Percentiles rank a stretch among this genome's conserved stretches.
These are phyloP conservation scores for Heptranchias perlo DNA, from an alignment of 2,113 vertebrate genomes.

Conservation along the genomic window DNA sequence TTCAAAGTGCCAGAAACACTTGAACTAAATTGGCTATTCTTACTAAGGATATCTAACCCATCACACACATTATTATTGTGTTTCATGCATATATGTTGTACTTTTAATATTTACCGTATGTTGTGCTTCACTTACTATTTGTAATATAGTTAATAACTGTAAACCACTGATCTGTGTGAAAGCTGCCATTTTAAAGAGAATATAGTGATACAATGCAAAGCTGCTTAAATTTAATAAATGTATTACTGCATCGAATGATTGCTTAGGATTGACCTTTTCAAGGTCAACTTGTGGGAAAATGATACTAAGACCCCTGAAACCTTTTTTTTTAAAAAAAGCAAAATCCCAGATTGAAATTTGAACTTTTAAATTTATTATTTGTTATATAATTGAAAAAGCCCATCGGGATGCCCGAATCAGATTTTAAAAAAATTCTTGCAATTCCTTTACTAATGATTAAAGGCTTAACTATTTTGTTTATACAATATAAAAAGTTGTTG, in stretches of 20 bases:
- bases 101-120: background rate
- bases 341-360: background rate
- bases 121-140: background rate
- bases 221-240: background rate
- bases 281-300: background rate
- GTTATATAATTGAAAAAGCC: background rate
- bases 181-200: background rate
- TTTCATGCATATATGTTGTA: background rate
- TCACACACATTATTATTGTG: background rate
- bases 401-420: too few relatives aligned
- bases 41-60: background rate
- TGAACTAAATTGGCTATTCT: background rate
- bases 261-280: background rate
- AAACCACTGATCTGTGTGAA: background rate
- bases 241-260: background rate
- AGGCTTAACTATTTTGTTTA: background rate
- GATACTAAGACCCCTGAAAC: background rate
- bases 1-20: background rate
- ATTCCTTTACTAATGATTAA: background rate
- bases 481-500: background rate
- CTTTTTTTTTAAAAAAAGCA: background rate
- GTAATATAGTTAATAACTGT: background rate
- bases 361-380: background rate
- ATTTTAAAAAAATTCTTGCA: background rate
- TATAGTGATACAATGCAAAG: background rate